phyloP scores from a whole-genome alignment of 92 coral and sea anemone species.

The Diadumene lineata region DNA sequence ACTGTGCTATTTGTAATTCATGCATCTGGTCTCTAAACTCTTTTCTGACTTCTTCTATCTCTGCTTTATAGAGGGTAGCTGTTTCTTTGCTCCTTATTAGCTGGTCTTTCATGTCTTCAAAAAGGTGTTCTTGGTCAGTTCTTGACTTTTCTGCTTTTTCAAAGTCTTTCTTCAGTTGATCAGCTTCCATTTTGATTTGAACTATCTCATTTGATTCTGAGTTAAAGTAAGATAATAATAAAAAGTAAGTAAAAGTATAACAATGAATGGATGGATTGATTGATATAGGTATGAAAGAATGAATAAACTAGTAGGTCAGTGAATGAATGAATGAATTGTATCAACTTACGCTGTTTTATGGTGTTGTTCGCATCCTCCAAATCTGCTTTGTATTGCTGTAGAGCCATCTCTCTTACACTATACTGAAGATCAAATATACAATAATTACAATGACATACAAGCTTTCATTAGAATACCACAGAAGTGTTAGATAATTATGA shows the following conservation, averaged over 20 bases:
- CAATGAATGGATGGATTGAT: neutral
- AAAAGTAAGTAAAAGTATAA: neutral
- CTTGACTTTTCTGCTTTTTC: constrained; percentile 73
- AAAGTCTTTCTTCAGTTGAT: constrained; percentile 62
- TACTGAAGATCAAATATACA: constrained; percentile 66
- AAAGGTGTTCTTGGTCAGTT: constrained; percentile 58
- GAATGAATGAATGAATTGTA: no score
- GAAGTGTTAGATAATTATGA: no score
- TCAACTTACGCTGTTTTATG: constrained; percentile 63
- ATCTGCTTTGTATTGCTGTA: constrained; percentile 82
- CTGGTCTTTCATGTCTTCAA: constrained; percentile 61
- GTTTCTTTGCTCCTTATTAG: constrained; percentile 71
- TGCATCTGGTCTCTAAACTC: constrained; percentile 80
- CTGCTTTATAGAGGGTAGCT: constrained; percentile 49
- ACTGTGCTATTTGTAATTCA: constrained; percentile 79
- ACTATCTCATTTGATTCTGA: constrained; percentile 63
- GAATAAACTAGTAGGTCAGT: no score
- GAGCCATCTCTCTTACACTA: constrained; percentile 77
- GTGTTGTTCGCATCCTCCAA: constrained; percentile 78
- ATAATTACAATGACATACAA: no score
- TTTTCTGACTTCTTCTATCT: constrained; percentile 77
- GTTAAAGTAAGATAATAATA: no score
- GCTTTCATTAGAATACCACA: no score
- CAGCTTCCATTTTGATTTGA: constrained; percentile 57
- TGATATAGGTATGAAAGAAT: no score